Evolutionary conservation across 2,888 invertebrate genomes (phyloP), one percentile per base, ranked within the genome.

Genomic region (Eulithis prunata): DNA sequence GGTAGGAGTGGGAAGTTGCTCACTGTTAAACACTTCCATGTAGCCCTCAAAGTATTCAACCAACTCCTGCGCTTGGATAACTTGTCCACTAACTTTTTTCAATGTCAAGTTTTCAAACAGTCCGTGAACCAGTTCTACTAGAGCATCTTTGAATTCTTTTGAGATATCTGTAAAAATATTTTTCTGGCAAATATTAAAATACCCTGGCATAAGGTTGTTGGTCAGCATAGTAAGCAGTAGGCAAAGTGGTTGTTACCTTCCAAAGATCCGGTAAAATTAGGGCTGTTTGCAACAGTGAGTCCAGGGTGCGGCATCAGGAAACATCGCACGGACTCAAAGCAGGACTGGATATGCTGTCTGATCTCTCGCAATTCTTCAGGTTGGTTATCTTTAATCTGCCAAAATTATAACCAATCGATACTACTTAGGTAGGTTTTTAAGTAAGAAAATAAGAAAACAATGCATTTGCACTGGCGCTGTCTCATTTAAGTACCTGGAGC

Each of bases 241-340:
- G 32, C 32, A 32, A 32, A 32, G 32, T 32, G 21, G 32, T 41
- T 36, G 8, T 65, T 68, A 71, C 73, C 70, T 21, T 58, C 52
- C 11, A 71, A 41, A 8, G 64, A 68, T 10, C 73, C 73, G 14
- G 38, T 61, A 87, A 98, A 99, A 68, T 95, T 94, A 4, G 97
- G 98, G 93, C 97, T 97, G 14, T 97, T 97, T 53, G 98, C 98
- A 43, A 98, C 98, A 12, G 59, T 43, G 36, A 98, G 94, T 28
- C 99, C 98, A 0, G 99, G 99, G 94, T 99, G 98, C 10, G 99
- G 99, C 97, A 99, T 96, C 64, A 99, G 91, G 87, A 97, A 98
- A 83, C 98, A 98, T 41, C 96, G 95, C 71, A 98, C 97, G 78
- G 97, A 95, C 57, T 96, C 95, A 88, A 99, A 99, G 87, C 98